Evolutionary conservation across 2,888 invertebrate species (phyloP).

Genomic region (Steinernema carpocapsae): DNA sequence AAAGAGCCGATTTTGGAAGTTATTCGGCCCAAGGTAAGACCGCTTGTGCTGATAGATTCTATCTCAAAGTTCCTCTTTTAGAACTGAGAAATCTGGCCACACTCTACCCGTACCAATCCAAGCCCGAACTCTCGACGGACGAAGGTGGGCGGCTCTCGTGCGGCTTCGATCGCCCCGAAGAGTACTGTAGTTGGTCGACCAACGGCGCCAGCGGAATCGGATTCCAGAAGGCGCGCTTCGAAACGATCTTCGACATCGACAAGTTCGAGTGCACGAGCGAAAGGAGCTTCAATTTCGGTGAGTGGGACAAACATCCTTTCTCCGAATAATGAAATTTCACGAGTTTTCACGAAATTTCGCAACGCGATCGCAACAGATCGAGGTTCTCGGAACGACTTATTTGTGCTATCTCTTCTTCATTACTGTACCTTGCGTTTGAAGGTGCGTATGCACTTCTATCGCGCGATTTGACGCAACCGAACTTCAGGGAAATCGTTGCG

Average conservation of each 20-base stretch:
- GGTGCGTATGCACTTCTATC: conserved; percentile 13
- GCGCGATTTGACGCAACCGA: too few species aligned
- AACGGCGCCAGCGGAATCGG: conserved; percentile 1
- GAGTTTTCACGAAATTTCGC: conserved; percentile 18
- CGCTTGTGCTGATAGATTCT: neutral
- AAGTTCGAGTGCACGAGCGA: conserved; percentile 55
- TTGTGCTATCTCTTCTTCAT: too few species aligned
- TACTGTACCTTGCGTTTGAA: neutral
- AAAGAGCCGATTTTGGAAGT: conserved; percentile 43
- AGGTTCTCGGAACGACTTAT: too few species aligned
- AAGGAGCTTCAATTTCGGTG: conserved; percentile 51
- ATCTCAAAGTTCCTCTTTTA: neutral
- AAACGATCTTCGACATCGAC: conserved; percentile 50
- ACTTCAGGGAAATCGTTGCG: too few species aligned
- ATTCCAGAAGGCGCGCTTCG: conserved; percentile 58
- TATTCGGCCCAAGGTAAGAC: conserved; percentile 44
- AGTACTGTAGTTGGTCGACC: conserved; percentile 61
- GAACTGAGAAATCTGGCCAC: conserved; percentile 43
- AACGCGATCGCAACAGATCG: too few species aligned
- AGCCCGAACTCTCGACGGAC: conserved; percentile 37
- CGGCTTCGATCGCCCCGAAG: conserved; percentile 57
- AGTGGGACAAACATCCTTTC: conserved; percentile 14
- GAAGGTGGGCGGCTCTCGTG: conserved; percentile 60
- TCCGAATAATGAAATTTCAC: neutral
- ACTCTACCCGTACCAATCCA: conserved; percentile 38